Conservation (phyloP, 2,113 vertebrate species). For the Rhodinocichla rosea region DNA sequence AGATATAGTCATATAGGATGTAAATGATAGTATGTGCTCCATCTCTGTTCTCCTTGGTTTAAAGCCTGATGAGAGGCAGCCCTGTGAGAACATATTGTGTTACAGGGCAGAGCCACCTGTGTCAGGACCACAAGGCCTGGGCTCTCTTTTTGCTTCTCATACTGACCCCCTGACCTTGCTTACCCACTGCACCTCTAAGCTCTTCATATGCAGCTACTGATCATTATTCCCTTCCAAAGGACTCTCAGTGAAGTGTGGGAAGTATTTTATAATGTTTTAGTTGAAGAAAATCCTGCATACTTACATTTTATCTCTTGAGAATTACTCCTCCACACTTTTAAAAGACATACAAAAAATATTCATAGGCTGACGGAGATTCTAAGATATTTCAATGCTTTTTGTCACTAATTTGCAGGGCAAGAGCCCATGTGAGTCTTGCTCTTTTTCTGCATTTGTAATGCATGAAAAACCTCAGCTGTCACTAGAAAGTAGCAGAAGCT, state of each 20-base stretch:
- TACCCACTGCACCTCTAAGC: not conserved
- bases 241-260: not conserved
- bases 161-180: not conserved
- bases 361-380: not conserved
- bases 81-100: not conserved
- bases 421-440: not conserved
- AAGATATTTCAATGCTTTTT: slow-evolving; percentile 1
- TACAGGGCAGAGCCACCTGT: not conserved
- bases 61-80: not conserved
- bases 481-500: not conserved
- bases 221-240: not conserved
- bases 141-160: not conserved
- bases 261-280: not conserved
- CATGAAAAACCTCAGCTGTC: not conserved
- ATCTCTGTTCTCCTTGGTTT: not conserved
- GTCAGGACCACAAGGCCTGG: not conserved
- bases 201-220: not conserved
- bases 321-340: not conserved
- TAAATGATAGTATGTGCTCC: not conserved
- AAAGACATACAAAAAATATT: slow-evolving; percentile 10
- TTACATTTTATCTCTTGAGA: not conserved
- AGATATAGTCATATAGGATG: not conserved
- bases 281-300: not conserved
- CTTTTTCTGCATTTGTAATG: not conserved
- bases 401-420: not conserved